Conservation (phyloP, 2,888 invertebrate genomes). For the Trissolcus brochymenae region DNA sequence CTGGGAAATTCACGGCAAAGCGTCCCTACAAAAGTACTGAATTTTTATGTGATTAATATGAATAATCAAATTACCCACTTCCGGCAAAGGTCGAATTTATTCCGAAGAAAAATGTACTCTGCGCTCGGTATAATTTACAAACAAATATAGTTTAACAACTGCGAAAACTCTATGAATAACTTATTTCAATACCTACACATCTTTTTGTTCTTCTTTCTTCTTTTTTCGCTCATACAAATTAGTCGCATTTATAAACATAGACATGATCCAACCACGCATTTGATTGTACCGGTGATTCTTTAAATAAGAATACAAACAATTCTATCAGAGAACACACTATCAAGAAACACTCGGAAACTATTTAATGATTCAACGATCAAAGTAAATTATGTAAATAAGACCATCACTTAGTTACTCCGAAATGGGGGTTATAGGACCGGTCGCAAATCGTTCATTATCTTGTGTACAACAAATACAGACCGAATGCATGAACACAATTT, state of each 20-base stretch:
- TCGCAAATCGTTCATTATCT: too few relatives aligned
- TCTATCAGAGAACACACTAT: slow-evolving; percentile 15
- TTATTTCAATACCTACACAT: slow-evolving; percentile 2
- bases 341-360: slow-evolving; percentile 36
- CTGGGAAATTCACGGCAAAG: slow-evolving; percentile 20
- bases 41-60: slow-evolving; percentile 43
- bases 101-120: slow-evolving; percentile 9
- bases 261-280: slow-evolving; percentile 16
- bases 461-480: too few relatives aligned
- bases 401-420: not conserved
- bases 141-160: slow-evolving; percentile 10
- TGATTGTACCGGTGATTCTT: slow-evolving; percentile 29
- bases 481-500: too few relatives aligned
- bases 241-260: slow-evolving; percentile 7
- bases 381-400: slow-evolving; percentile 31
- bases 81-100: slow-evolving; percentile 12
- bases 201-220: slow-evolving; percentile 1
- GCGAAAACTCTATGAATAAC: slow-evolving; percentile 11
- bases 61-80: slow-evolving; percentile 35
- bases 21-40: slow-evolving; percentile 19
- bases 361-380: slow-evolving; percentile 34
- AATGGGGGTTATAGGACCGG: too few relatives aligned
- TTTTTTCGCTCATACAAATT: slow-evolving; percentile 4
- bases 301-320: slow-evolving; percentile 5
- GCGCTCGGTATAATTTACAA: slow-evolving; percentile 2